phyloP scores from a whole-genome alignment of 2,113 vertebrate species.

The Camelus dromedarius region DNA sequence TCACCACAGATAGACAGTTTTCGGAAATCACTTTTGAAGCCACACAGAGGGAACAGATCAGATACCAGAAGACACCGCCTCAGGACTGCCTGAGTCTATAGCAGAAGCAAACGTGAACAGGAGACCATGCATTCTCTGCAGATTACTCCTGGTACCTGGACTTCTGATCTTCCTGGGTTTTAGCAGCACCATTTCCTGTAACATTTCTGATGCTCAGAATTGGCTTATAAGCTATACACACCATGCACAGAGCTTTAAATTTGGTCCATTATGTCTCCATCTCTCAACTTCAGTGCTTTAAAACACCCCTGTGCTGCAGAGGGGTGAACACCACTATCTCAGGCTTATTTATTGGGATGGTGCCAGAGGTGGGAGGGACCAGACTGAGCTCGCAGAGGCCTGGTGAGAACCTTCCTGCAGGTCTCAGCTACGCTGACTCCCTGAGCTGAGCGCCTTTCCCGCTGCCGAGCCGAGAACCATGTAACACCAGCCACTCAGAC shows the following conservation, averaged over 20 bases:
- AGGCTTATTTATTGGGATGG: background rate
- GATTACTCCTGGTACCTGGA: background rate
- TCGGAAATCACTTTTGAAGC: background rate
- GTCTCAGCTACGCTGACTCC: background rate
- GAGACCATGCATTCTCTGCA: background rate
- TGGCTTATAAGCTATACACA: background rate
- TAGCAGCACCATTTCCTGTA: background rate
- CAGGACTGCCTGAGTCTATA: background rate
- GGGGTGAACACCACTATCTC: background rate
- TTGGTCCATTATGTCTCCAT: background rate
- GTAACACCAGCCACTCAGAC: background rate
- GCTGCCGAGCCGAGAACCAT: background rate
- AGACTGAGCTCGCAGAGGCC: background rate
- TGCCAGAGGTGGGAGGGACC: background rate
- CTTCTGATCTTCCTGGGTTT: slow-evolving; percentile 51
- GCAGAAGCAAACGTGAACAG: background rate
- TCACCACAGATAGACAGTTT: background rate
- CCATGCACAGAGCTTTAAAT: background rate
- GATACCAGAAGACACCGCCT: background rate
- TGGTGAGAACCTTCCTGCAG: background rate
- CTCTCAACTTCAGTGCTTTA: slow-evolving; percentile 42
- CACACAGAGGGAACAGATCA: background rate
- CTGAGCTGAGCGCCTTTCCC: background rate
- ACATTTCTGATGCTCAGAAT: background rate
- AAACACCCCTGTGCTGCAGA: background rate